Evolutionary conservation across 2,888 invertebrate genomes (phyloP), one percentile per base, ranked within the genome.

Genomic region (Macrosiphum euphorbiae): DNA sequence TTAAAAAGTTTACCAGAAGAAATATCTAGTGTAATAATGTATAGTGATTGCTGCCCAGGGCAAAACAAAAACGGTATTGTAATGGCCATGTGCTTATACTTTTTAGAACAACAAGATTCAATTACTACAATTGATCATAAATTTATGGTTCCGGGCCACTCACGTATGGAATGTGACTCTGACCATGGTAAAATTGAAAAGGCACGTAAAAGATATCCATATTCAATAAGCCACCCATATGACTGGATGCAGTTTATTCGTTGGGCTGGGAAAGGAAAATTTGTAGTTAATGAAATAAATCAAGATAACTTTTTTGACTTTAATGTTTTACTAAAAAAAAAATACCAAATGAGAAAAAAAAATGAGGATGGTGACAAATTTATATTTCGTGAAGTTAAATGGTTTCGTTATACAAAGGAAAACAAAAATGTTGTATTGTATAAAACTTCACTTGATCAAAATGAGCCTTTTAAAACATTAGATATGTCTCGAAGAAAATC

Each of bases 271-370:
- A 88, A 88, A 88, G 41, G 8, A 4, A 88, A 88, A 88, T 88
- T 88, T 55, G n/a, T 28, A 10, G 55, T 3, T 55, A 88, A 2
- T 35, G 88, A 55, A 88, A 88, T 88, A 24, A 35, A 88, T 20
- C 41, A 88, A 88, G 16, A 35, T 88, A 11, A 88, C 13, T 88
- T 88, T 88, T 88, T 88, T 55, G 16, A 88, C 55, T 88, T 88
- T 55, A 41, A 20, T 88, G 35, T 5, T 7, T 88, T 88, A 88
- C 7, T 88, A 28, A 88, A 88, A 88, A 88, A 28, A 88, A 88
- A 88, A 52, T 88, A 88, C 52, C 52, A 88, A 50, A 50, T 88
- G 11, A 88, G 13, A 20, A 88, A 88, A 50, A 52, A 88, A 20
- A 88, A 88, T 52, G 88, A n/a, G 10, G 10, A 88, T 28, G n/a